Conservation (phyloP, 2,113 vertebrate species). For the Heptranchias perlo region DNA sequence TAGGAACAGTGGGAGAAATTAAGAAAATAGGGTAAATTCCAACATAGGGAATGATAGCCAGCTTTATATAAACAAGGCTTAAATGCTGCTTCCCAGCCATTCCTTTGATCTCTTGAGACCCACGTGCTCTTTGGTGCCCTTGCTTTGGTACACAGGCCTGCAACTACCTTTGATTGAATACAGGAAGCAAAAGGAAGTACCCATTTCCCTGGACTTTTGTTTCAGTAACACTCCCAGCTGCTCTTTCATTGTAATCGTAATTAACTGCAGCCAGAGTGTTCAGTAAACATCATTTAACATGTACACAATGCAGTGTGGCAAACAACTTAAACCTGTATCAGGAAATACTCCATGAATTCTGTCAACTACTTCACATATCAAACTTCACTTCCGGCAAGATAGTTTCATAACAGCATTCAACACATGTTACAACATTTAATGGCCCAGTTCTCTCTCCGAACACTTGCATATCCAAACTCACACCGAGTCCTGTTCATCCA, state of each 20-base stretch:
- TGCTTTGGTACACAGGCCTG: background rate
- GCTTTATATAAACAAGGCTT: background rate
- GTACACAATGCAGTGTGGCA: background rate
- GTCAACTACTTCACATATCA: background rate
- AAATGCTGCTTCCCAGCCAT: background rate
- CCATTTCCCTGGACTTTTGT: conserved; percentile 19
- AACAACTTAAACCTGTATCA: background rate
- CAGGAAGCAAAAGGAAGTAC: conserved; percentile 7
- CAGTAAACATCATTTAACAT: conserved; percentile 29
- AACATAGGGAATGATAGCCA: background rate
- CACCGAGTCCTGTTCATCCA: background rate
- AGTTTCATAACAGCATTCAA: background rate
- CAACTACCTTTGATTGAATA: background rate
- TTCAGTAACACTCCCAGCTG: conserved; percentile 19
- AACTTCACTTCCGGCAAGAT: background rate
- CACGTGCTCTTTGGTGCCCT: background rate
- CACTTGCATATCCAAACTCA: background rate
- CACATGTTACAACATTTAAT: background rate
- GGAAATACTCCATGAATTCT: background rate
- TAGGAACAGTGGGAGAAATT: background rate
- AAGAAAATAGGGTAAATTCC: background rate
- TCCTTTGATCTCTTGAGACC: conserved; percentile 1
- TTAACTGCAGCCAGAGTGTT: background rate
- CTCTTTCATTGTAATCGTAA: background rate
- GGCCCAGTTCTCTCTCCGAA: background rate